Conservation (phyloP, 2,797 vertebrate species). For the Catostomus latipinnis region DNA sequence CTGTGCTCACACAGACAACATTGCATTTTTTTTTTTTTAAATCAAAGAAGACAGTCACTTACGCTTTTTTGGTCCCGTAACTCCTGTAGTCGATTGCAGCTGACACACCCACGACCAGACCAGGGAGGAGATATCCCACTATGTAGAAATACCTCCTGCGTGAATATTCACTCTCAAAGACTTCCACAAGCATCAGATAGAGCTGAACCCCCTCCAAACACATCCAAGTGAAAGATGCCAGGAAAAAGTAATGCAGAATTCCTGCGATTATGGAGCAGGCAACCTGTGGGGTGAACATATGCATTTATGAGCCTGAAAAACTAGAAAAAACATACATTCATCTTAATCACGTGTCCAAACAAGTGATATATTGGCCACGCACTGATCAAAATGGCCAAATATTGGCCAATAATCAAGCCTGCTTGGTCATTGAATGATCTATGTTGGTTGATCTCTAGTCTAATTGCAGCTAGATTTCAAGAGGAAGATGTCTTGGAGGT, state of each 20-base stretch:
- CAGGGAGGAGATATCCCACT: conserved; percentile 95
- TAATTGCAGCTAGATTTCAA: no score
- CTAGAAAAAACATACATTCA: no score
- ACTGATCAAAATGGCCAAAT: no score
- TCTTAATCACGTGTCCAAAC: no score
- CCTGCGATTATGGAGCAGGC: conserved; percentile 97
- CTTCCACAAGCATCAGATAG: conserved; percentile 98
- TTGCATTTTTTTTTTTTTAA: conserved; percentile 18
- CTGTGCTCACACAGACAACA: conserved; percentile 1
- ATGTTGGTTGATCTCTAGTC: no score
- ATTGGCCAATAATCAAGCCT: no score
- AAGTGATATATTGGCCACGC: no score
- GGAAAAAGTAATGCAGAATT: conserved; percentile 98
- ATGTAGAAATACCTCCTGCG: conserved; percentile 98
- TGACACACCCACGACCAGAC: conserved; percentile 94
- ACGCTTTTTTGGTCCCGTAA: conserved; percentile 95
- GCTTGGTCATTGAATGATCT: background rate
- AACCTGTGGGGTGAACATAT: conserved; percentile 78
- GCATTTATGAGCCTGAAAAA: no score
- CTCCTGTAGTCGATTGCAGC: conserved; percentile 96
- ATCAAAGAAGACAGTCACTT: conserved; percentile 68
- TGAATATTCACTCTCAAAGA: conserved; percentile 99
- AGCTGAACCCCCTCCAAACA: conserved; percentile 98
- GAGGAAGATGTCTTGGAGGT: background rate
- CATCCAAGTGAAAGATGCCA: conserved; percentile 99